Percentiles rank a stretch among this genome's conserved stretches.
Conservation (phyloP, 1,140 invertebrate genomes). For the Lutraria rhynchaena region DNA sequence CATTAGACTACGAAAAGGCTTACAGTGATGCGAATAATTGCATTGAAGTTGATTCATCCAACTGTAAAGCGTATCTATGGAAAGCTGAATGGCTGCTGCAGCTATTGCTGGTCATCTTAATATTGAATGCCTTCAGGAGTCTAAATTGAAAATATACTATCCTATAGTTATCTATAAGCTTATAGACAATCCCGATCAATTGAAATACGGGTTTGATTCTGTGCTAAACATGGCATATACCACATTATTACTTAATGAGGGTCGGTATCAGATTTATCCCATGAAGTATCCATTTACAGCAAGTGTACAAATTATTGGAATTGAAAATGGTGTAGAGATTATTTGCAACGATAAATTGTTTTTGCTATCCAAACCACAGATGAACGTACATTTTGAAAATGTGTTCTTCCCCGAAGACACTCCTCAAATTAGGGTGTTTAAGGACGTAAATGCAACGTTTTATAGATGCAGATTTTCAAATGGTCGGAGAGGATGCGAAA, state of each 20-base stretch:
- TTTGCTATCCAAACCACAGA: too few relatives aligned
- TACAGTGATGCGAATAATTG: slow-evolving; percentile 19
- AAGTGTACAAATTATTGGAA: slow-evolving; percentile 27
- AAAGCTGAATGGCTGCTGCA: slow-evolving; percentile 31
- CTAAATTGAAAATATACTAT: slow-evolving; percentile 29
- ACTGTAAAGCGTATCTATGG: slow-evolving; percentile 26
- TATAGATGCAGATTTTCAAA: slow-evolving; percentile 21
- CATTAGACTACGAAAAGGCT: slow-evolving; percentile 18
- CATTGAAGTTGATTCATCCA: slow-evolving; percentile 13
- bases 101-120: slow-evolving; percentile 7
- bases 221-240: slow-evolving; percentile 9
- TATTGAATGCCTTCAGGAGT: slow-evolving; percentile 3
- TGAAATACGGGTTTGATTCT: background rate
- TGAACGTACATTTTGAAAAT: background rate
- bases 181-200: slow-evolving; percentile 2
- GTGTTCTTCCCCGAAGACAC: background rate
- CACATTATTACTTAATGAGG: slow-evolving; percentile 2
- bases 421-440: too few relatives aligned
- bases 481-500: slow-evolving; percentile 17
- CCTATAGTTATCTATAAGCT: slow-evolving; percentile 11
- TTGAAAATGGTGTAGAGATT: slow-evolving; percentile 23
- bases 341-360: background rate
- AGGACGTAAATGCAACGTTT: background rate
- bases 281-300: background rate
- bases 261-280: background rate